A percentile compares a stretch with the other conserved stretches of the same genome.
These are phyloP conservation scores for Yponomeuta plumbellus DNA, from an alignment of 2,888 invertebrate genomes.

Conservation along the genomic window DNA sequence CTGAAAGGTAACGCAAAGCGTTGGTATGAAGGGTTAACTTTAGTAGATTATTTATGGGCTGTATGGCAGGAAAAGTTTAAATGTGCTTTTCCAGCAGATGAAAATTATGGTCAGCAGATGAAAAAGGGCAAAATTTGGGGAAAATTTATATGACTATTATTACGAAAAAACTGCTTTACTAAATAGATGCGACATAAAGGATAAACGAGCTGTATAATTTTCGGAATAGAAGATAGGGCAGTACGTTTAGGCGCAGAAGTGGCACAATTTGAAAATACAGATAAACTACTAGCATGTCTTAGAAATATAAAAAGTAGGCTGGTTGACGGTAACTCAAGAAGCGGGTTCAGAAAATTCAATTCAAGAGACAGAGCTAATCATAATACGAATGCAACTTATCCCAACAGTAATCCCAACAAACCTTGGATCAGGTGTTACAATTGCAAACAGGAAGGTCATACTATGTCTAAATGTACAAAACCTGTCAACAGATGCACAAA, in stretches of 20 bases:
- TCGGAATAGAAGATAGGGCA: constrained; percentile 11
- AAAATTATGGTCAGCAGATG: constrained; percentile 14
- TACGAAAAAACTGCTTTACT: constrained; percentile 14
- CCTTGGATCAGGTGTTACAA: neutral
- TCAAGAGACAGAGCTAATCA: neutral
- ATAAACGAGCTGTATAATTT: constrained; percentile 9
- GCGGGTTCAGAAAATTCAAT: no score
- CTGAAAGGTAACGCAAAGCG: constrained; percentile 16
- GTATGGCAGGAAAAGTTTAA: constrained; percentile 15
- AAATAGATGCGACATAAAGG: constrained; percentile 13
- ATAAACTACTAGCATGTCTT: neutral
- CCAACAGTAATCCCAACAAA: neutral
- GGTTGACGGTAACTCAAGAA: no score
- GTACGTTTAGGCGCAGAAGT: constrained; percentile 14
- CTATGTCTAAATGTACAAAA: neutral
- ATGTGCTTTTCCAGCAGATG: constrained; percentile 10
- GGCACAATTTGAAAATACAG: constrained; percentile 4
- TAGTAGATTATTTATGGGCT: constrained; percentile 8
- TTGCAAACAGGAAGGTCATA: constrained; percentile 1
- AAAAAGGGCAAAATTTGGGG: neutral
- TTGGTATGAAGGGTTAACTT: constrained; percentile 17
- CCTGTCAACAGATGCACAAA: neutral
- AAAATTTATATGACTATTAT: constrained; percentile 13
- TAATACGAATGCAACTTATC: neutral
- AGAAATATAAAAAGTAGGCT: neutral